Percentiles rank a stretch among this genome's conserved stretches.
Conservation (phyloP, 2,113 vertebrate species). For the Grantiella picta region DNA sequence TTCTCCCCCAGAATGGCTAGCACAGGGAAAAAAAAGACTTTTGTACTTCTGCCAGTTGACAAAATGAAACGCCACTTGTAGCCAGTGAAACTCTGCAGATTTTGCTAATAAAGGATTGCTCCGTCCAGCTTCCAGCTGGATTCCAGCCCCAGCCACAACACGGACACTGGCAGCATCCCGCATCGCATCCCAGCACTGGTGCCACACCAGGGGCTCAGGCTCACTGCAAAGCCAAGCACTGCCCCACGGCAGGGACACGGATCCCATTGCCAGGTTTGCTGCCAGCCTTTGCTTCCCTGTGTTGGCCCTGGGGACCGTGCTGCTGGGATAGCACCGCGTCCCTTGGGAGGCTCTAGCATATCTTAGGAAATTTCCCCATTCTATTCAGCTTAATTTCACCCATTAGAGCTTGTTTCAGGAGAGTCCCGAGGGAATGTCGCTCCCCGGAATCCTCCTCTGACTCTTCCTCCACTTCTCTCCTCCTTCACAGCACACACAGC, state of each 20-base stretch:
- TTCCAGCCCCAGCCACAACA: not conserved
- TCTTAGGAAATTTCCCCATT: not conserved
- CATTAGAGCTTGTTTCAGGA: slow-evolving; percentile 29
- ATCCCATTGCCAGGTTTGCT: not conserved
- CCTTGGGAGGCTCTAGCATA: not conserved
- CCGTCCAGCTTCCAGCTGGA: slow-evolving; percentile 40
- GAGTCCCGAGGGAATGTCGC: not conserved
- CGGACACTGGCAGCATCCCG: not conserved
- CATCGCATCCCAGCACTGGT: not conserved
- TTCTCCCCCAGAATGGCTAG: not conserved
- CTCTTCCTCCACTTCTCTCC: not conserved
- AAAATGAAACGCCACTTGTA: not conserved
- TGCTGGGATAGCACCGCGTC: not conserved
- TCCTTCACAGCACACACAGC: rapidly evolving
- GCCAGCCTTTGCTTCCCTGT: not conserved
- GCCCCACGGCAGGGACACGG: not conserved
- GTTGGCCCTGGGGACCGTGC: not conserved
- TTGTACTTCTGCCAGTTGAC: slow-evolving; percentile 4
- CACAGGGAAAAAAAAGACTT: not conserved
- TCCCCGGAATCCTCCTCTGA: not conserved
- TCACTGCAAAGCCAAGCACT: not conserved
- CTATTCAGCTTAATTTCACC: slow-evolving; percentile 25
- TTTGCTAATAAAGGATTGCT: slow-evolving; percentile 49
- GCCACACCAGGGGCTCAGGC: not conserved
- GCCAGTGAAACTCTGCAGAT: slow-evolving; percentile 53